Evolutionary conservation across 2,113 vertebrate species (phyloP), one percentile per base, ranked within the genome.

Genomic region (Antennarius striatus): DNA sequence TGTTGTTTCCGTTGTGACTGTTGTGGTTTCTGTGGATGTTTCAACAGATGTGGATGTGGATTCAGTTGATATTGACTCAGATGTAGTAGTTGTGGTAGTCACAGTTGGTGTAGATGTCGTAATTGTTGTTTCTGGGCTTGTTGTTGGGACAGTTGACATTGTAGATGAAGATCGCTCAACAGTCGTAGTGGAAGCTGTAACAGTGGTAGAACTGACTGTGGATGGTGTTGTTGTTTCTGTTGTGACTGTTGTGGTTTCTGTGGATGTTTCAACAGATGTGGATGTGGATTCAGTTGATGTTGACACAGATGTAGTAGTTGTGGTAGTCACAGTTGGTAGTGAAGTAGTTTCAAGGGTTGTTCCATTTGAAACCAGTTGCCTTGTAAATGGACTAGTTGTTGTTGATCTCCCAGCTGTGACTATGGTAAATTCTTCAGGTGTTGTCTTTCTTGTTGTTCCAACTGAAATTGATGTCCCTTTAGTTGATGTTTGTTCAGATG

Each of bases 81-180:
- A 9, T 16, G 16, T 11, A 0, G 49, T 68, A 0, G 69, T 63
- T 9, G 53, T 52, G 4, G 68, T 78, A 3, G 10, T 12, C 0
- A 54, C 17, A 28, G 63, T 13, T 2, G 75, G 63, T 53, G 1
- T 57, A 29, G 76, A 53, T 22, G 76, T 63, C 0, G 58, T 59
- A 16, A 54, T 10, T 4, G 63, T 39, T 16, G 56, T 48, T 47
- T 48, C 45, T 32, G 16, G 12, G 0, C 7, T 15, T 5, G 29
- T 30, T 36, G 22, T 54, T 32, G 3, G 0, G 79, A 17, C 6
- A 9, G 1, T 22, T 12, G 72, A 10, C 1, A 30, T 30, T 13
- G 17, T 2, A 0, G 68, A 75, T 5, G 50, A 68, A 10, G 46
- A 63, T 45, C 52, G 51, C 14, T 51, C 69, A 46, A 48, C 40